Percentiles rank a stretch among this genome's conserved stretches.
Conservation (phyloP, 2,888 invertebrate genomes). For the Leucophenga montana region DNA sequence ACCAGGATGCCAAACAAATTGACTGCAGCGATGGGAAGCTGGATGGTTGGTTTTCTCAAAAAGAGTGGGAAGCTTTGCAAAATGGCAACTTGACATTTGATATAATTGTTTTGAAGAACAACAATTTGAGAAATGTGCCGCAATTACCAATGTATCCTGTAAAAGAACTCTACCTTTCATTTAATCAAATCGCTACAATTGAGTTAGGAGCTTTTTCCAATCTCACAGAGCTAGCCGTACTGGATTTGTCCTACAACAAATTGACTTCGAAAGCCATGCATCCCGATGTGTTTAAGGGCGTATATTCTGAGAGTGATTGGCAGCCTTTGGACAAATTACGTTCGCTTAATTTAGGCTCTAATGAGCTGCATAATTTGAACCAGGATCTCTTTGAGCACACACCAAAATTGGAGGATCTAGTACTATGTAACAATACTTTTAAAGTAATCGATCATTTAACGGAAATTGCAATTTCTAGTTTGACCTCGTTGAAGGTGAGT, state of each 20-base stretch:
- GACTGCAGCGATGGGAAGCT: slow-evolving; percentile 76
- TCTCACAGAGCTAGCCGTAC: slow-evolving; percentile 76
- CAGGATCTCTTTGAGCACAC: slow-evolving; percentile 85
- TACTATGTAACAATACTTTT: slow-evolving; percentile 84
- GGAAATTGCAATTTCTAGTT: slow-evolving; percentile 78
- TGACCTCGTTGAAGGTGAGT: slow-evolving; percentile 78
- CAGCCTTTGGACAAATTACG: slow-evolving; percentile 60
- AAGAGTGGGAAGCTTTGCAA: slow-evolving; percentile 75
- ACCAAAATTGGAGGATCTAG: slow-evolving; percentile 79
- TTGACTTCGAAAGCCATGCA: slow-evolving; percentile 77
- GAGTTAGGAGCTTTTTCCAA: slow-evolving; percentile 78
- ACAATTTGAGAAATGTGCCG: slow-evolving; percentile 61
- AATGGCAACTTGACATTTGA: slow-evolving; percentile 62
- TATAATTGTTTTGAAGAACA: slow-evolving; percentile 64
- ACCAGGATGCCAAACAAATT: slow-evolving; percentile 71
- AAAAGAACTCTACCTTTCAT: slow-evolving; percentile 77
- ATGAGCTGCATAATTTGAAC: slow-evolving; percentile 81
- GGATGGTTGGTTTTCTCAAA: slow-evolving; percentile 74
- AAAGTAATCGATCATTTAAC: slow-evolving; percentile 79
- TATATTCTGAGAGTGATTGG: slow-evolving; percentile 55
- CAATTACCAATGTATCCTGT: slow-evolving; percentile 75
- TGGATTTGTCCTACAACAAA: slow-evolving; percentile 83
- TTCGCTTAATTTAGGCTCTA: slow-evolving; percentile 77
- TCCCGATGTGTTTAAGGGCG: slow-evolving; percentile 80
- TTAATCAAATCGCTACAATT: slow-evolving; percentile 79